Evolutionary conservation across 2,797 vertebrate genomes (phyloP).

Genomic region (Mormyrus hasselquistii): DNA sequence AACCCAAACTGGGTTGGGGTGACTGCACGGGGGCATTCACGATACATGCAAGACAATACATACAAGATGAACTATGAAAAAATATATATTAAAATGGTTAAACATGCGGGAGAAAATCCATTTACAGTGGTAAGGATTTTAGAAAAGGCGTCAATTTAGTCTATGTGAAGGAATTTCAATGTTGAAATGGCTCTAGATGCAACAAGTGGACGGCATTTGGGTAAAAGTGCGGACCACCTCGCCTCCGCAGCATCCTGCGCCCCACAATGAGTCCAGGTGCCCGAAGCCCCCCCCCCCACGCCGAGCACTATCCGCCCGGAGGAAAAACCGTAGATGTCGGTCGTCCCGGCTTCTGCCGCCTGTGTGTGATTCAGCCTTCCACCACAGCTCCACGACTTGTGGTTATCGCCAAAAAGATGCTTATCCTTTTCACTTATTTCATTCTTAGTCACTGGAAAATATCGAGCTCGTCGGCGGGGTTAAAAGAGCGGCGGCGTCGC

Average conservation of each 20-base stretch:
- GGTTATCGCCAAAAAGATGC: slow-evolving; percentile 24
- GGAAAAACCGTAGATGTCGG: slow-evolving; percentile 15
- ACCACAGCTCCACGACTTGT: slow-evolving; percentile 20
- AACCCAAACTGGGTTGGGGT: neutral
- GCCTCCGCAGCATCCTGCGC: neutral
- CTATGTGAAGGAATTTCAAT: neutral
- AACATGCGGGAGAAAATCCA: neutral
- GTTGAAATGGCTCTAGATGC: neutral
- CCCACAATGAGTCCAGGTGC: neutral
- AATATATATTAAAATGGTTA: neutral
- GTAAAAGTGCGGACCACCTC: neutral
- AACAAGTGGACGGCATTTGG: neutral
- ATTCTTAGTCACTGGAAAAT: slow-evolving; percentile 59
- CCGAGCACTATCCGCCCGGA: neutral
- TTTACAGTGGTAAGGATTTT: neutral
- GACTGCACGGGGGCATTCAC: neutral
- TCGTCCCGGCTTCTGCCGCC: slow-evolving; percentile 14
- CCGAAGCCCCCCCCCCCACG: neutral
- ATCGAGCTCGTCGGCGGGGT: neutral
- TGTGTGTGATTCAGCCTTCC: slow-evolving; percentile 20
- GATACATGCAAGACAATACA: neutral
- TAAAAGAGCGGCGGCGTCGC: slow-evolving; percentile 3
- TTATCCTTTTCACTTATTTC: slow-evolving; percentile 52
- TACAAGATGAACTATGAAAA: neutral
- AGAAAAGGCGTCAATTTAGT: neutral